These are phyloP conservation scores for Artemia sinica DNA, from an alignment of 2,888 invertebrate species.

Conservation along the genomic window DNA sequence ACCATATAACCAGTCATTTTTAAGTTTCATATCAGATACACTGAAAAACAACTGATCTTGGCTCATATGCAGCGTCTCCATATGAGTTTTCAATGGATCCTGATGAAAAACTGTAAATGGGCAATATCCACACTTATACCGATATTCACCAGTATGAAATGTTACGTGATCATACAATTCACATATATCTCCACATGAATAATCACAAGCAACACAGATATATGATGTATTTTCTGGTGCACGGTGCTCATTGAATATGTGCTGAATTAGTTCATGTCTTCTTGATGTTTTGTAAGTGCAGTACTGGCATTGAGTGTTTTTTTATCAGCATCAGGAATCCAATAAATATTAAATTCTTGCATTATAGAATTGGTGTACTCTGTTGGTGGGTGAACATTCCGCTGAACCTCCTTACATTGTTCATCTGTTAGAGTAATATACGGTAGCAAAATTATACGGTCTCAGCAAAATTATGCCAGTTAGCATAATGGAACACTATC, in stretches of 20 bases:
- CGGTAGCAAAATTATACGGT: no score
- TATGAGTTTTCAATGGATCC: slow-evolving; percentile 23
- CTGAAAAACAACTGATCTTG: slow-evolving; percentile 17
- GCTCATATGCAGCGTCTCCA: slow-evolving; percentile 22
- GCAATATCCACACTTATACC: slow-evolving; percentile 47
- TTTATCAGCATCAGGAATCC: slow-evolving; percentile 23
- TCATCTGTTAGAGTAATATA: slow-evolving; percentile 21
- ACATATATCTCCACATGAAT: slow-evolving; percentile 21
- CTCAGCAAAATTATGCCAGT: slow-evolving; percentile 42
- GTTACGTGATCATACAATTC: slow-evolving; percentile 53
- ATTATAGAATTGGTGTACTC: background rate
- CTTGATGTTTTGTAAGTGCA: slow-evolving; percentile 21
- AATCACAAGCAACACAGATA: slow-evolving; percentile 32
- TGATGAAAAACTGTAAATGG: slow-evolving; percentile 21
- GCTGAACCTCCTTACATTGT: slow-evolving; percentile 11
- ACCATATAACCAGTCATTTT: slow-evolving; percentile 31
- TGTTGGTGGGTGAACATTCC: background rate
- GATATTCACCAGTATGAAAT: slow-evolving; percentile 59
- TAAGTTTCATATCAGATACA: background rate
- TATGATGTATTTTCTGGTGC: slow-evolving; percentile 16
- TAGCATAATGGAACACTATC: slow-evolving; percentile 48
- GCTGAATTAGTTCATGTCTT: slow-evolving; percentile 23
- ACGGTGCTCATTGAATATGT: slow-evolving; percentile 22
- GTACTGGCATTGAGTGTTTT: slow-evolving; percentile 22
- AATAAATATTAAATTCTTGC: slow-evolving; percentile 21